phyloP scores from a whole-genome alignment of 2,113 vertebrate genomes.

The Camelus dromedarius region DNA sequence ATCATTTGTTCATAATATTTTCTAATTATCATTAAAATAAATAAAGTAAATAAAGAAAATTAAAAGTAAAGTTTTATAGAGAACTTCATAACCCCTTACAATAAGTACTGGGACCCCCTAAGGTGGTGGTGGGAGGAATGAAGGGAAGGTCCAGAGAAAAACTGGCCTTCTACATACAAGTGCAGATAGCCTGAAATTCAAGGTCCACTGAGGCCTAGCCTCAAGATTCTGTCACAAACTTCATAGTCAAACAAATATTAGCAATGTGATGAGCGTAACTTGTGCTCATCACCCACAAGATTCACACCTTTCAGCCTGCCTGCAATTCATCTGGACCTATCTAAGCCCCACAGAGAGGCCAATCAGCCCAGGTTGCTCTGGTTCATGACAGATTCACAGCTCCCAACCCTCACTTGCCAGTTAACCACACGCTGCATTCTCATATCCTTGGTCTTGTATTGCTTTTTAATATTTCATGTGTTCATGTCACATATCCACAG shows the following conservation, averaged over 20 bases:
- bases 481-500: not conserved
- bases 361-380: not conserved
- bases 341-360: not conserved
- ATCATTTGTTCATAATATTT: not conserved
- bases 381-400: not conserved
- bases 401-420: not conserved
- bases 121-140: not conserved
- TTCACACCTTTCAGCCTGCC: not conserved
- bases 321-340: not conserved
- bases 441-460: not conserved
- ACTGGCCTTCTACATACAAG: no score
- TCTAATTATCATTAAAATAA: not conserved
- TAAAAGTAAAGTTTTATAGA: not conserved
- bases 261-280: not conserved
- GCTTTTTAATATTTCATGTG: not conserved
- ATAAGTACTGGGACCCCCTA: not conserved
- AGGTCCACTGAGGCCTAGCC: not conserved
- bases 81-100: not conserved
- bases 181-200: not conserved
- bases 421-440: fast-evolving
- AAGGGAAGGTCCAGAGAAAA: not conserved
- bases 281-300: not conserved
- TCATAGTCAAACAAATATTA: not conserved
- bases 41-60: not conserved
- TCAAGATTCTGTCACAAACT: not conserved